Conservation (phyloP, 2,888 invertebrate species). For the Micoletzkya japonica region DNA sequence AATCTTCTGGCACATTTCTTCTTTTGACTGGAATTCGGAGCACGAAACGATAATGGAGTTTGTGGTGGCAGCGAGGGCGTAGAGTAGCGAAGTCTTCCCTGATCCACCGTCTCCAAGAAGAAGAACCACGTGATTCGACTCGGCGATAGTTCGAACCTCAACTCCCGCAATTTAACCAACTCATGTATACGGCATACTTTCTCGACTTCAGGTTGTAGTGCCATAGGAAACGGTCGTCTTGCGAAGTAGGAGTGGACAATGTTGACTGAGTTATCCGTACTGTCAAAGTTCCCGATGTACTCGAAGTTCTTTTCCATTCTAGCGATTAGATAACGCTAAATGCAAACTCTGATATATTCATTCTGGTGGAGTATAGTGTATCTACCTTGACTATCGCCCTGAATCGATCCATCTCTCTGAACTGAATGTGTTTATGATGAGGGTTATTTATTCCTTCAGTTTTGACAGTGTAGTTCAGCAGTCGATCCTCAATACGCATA, state of each 20-base stretch:
- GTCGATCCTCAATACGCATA: constrained; percentile 24
- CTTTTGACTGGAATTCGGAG: constrained; percentile 1
- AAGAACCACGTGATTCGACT: neutral
- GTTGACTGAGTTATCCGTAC: constrained; percentile 1
- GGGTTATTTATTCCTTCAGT: constrained; percentile 44
- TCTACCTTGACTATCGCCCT: constrained; percentile 8
- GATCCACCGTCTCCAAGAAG: constrained; percentile 16
- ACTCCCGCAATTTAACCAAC: neutral
- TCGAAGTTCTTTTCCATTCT: constrained; percentile 25
- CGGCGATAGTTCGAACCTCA: constrained; percentile 3
- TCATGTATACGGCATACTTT: neutral
- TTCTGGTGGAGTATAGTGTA: neutral
- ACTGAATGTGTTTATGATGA: constrained; percentile 38
- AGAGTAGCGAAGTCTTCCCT: constrained; percentile 16
- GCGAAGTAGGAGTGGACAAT: constrained; percentile 19
- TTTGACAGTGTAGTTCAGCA: constrained; percentile 32
- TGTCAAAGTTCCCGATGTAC: neutral
- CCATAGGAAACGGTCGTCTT: constrained; percentile 2
- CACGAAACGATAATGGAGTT: constrained; percentile 2
- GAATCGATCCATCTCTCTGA: constrained; percentile 17
- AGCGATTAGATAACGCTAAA: constrained; percentile 15
- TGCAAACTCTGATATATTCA: neutral
- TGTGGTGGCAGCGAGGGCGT: neutral
- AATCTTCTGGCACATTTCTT: constrained; percentile 8
- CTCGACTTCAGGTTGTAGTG: constrained; percentile 9